phyloP scores from a whole-genome alignment of 2,113 vertebrate genomes.

The Mastomys coucha region DNA sequence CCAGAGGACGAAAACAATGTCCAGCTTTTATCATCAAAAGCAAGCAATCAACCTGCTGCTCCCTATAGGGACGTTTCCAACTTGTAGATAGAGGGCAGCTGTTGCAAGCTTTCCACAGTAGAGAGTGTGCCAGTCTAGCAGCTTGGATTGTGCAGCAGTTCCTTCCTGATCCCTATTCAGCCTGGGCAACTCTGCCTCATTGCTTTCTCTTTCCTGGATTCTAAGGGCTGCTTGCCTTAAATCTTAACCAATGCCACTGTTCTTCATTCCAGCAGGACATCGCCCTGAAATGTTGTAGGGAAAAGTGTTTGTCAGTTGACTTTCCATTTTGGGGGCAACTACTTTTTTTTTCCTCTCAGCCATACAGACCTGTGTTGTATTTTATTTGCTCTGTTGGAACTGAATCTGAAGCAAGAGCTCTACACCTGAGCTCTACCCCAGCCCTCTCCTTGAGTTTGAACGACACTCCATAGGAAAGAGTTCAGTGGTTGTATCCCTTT shows the following conservation, averaged over 20 bases:
- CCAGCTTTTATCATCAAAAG: neutral
- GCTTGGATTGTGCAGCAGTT: neutral
- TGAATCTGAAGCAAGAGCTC: neutral
- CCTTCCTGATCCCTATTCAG: neutral
- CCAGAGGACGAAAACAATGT: constrained; percentile 15
- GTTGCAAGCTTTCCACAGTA: neutral
- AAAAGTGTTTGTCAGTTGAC: neutral
- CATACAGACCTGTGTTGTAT: neutral
- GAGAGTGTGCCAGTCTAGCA: neutral
- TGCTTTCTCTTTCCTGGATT: neutral
- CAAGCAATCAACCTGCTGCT: constrained; percentile 23
- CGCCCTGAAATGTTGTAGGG: neutral
- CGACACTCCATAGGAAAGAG: neutral
- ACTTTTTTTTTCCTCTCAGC: neutral
- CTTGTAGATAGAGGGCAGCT: neutral
- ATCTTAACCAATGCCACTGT: neutral
- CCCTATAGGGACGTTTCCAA: neutral
- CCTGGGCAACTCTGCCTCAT: neutral
- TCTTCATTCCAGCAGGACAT: neutral
- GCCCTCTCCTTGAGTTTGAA: neutral
- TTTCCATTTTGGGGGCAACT: neutral
- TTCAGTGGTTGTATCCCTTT: neutral
- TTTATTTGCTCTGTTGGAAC: neutral
- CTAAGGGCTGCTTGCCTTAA: neutral
- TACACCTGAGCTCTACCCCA: neutral